phyloP scores from a whole-genome alignment of 2,888 invertebrate species.

The Pocota personata region DNA sequence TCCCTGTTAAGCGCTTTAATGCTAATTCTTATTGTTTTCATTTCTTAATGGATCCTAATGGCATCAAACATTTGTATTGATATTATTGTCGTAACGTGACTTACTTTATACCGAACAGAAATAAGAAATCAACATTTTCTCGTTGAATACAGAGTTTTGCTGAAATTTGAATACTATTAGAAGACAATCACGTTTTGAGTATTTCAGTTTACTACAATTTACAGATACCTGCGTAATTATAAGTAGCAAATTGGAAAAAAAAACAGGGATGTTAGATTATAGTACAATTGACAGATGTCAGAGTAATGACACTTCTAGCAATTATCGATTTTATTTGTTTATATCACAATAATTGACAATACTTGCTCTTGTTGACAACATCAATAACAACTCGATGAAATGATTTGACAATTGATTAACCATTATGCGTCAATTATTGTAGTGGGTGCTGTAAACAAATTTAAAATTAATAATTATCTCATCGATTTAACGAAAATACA shows the following conservation, averaged over 20 bases:
- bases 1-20: constrained; percentile 18
- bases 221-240: too few species aligned
- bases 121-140: not conserved
- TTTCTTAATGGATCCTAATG: constrained; percentile 36
- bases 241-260: too few species aligned
- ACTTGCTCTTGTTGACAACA: not conserved
- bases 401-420: constrained; percentile 53
- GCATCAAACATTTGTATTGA: constrained; percentile 2
- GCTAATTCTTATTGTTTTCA: constrained; percentile 29
- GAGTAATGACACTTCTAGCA: too few species aligned
- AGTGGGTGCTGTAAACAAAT: constrained; percentile 16
- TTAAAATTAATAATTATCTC: constrained; percentile 54
- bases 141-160: not conserved
- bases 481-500: constrained; percentile 32
- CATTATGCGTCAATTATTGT: not conserved
- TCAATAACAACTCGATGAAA: constrained; percentile 24
- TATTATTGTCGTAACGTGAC: not conserved
- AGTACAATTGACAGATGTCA: too few species aligned
- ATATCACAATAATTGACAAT: not conserved
- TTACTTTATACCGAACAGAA: not conserved
- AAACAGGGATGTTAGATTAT: too few species aligned
- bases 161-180: too few species aligned
- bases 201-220: too few species aligned
- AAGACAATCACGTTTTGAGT: too few species aligned
- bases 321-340: not conserved